Evolutionary conservation across 2,797 vertebrate genomes (phyloP), one percentile per base, ranked within the genome.

Genomic region (Crotalus adamanteus): DNA sequence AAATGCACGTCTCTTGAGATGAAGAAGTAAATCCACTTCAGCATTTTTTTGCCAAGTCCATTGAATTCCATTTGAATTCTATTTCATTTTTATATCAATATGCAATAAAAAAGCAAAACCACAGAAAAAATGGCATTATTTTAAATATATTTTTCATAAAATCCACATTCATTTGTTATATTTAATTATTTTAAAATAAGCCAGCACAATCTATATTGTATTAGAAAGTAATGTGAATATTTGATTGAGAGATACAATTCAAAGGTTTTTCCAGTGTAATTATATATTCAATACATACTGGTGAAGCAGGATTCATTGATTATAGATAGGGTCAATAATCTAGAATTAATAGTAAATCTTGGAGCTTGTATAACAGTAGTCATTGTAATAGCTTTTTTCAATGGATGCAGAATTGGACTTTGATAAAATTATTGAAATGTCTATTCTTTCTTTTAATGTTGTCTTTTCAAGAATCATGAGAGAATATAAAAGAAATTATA

Each of bases 1-100:
- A 73, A 47, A 31, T 8, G 4, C 4, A 63, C 37, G 0, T 31
- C 20, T 0, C 0, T 87, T 89, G 51, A 53, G 47, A 28, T 86
- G 42, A 51, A 86, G 2, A 14, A 28, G 25, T n/a, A 6, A 86
- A 55, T 86, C 51, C 28, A 55, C 2, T 86, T 86, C 51, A 51
- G 53, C 16, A 16, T 55, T 14, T 86, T 56, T n/a, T n/a, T n/a
- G 13, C 26, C 28, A 86, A 56, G 2, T 16, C 51, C 1, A 47
- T 78, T 78, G 20, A 78, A 87, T 31, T 28, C n/a, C 51, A 86
- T 55, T 53, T 65, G 28, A 65, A 85, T 26, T 53, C 11, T 55
- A 87, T 59, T 31, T 16, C 18, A 57, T 57, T 57, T 25, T n/a
- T 37, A 5, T 31, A 87, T 37, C 25, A 31, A 37, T 87, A 18